A percentile compares a stretch with the other conserved stretches of the same genome.
These are phyloP conservation scores for Idaea biselata DNA, from an alignment of 2,888 invertebrate species.

Conservation along the genomic window DNA sequence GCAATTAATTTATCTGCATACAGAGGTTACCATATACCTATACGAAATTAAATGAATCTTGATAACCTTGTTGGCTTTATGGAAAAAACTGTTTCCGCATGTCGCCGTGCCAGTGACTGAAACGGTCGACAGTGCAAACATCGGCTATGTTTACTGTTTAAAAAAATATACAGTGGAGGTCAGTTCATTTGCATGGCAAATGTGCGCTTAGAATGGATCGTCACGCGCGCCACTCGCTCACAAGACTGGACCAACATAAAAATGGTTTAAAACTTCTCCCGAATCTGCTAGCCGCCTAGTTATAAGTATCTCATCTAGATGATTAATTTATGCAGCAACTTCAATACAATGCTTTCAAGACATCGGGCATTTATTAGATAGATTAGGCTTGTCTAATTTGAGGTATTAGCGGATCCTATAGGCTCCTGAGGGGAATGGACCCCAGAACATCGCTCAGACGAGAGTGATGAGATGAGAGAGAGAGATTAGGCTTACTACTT, in stretches of 20 bases:
- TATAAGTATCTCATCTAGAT: too few species aligned
- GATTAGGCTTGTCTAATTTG: too few species aligned
- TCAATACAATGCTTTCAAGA: too few species aligned
- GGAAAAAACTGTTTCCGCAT: background rate
- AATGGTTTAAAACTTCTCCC: conserved; percentile 15
- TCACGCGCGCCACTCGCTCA: conserved; percentile 67
- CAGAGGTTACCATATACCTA: background rate
- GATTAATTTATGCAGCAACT: too few species aligned
- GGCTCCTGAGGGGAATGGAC: too few species aligned
- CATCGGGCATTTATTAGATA: too few species aligned
- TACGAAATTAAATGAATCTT: background rate
- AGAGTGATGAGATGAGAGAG: too few species aligned
- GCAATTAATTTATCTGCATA: background rate
- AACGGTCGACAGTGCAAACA: conserved; percentile 48
- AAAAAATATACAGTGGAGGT: conserved; percentile 64
- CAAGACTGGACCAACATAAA: conserved; percentile 45
- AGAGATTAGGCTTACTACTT: too few species aligned
- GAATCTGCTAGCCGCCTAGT: background rate
- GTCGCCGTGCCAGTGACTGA: conserved; percentile 31
- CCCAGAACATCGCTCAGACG: too few species aligned
- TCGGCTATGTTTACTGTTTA: conserved; percentile 61
- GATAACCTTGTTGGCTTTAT: background rate
- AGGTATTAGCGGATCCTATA: too few species aligned
- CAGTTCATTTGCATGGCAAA: conserved; percentile 78
- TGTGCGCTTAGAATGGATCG: conserved; percentile 76